Evolutionary conservation across 1,140 invertebrate genomes (phyloP).

Genomic region (Aphis craccivora): DNA sequence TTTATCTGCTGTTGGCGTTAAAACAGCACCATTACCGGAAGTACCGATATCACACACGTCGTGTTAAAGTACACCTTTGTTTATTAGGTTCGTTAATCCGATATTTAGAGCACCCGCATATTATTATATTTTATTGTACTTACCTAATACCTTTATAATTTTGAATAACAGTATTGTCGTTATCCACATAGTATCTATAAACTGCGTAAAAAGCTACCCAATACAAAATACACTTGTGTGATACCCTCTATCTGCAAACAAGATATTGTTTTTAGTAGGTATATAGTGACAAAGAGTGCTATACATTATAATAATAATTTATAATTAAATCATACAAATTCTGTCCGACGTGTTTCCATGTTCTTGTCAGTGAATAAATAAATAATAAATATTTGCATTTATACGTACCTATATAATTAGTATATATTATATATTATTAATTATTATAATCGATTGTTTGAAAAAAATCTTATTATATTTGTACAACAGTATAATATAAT

Average conservation of each 20-base stretch:
- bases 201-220: background rate
- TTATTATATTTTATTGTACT: background rate
- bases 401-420: no score
- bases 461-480: background rate
- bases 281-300: no score
- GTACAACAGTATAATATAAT: background rate
- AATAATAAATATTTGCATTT: no score
- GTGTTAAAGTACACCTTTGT: background rate
- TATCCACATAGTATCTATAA: background rate
- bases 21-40: background rate
- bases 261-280: background rate
- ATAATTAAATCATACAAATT: no score
- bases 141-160: background rate
- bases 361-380: no score
- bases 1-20: background rate
- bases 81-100: background rate
- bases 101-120: conserved; percentile 15
- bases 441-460: background rate
- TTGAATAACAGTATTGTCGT: background rate
- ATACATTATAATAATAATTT: no score
- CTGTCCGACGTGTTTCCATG: no score
- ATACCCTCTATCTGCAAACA: background rate
- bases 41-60: background rate
- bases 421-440: no score
- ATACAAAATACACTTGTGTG: no score